phyloP scores from a whole-genome alignment of 2,888 invertebrate species.

The Hyposoter didymator region DNA sequence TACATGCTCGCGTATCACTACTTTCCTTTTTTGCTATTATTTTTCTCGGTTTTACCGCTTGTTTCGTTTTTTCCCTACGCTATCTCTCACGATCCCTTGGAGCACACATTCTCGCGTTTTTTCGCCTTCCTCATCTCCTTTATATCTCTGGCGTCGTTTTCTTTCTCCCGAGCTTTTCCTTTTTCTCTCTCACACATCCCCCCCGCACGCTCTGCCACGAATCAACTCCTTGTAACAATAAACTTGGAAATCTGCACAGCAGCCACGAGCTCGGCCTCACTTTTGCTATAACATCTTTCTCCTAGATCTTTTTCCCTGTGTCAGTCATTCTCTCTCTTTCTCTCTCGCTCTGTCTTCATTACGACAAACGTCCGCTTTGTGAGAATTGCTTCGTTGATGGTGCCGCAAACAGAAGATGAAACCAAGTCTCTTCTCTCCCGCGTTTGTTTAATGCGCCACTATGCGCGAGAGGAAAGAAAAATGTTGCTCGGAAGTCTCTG shows the following conservation, averaged over 20 bases:
- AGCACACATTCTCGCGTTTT: conserved; percentile 62
- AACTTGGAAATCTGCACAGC: conserved; percentile 70
- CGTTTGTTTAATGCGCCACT: conserved; percentile 64
- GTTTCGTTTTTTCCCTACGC: conserved; percentile 54
- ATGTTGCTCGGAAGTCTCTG: conserved; percentile 46
- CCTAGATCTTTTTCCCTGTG: conserved; percentile 50
- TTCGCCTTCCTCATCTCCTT: conserved; percentile 31
- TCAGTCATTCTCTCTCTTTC: conserved; percentile 31
- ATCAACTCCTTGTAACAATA: conserved; percentile 78
- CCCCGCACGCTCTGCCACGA: conserved; percentile 64
- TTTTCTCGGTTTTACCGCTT: conserved; percentile 42
- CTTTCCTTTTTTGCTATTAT: conserved; percentile 39
- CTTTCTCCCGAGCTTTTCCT: conserved; percentile 27
- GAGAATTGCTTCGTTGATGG: conserved; percentile 45
- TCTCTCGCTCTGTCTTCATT: conserved; percentile 57
- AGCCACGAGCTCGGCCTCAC: conserved; percentile 51
- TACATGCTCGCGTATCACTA: conserved; percentile 55
- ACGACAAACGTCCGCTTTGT: conserved; percentile 67
- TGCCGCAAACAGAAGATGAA: conserved; percentile 53
- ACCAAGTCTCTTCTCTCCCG: conserved; percentile 49
- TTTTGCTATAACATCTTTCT: conserved; percentile 63
- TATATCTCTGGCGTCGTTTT: conserved; percentile 30
- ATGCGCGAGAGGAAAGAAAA: conserved; percentile 51
- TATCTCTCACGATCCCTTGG: conserved; percentile 54
- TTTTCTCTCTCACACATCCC: conserved; percentile 57